These are phyloP conservation scores for Dicyrtoma fusca DNA, from an alignment of 2,888 invertebrate species.

Conservation along the genomic window DNA sequence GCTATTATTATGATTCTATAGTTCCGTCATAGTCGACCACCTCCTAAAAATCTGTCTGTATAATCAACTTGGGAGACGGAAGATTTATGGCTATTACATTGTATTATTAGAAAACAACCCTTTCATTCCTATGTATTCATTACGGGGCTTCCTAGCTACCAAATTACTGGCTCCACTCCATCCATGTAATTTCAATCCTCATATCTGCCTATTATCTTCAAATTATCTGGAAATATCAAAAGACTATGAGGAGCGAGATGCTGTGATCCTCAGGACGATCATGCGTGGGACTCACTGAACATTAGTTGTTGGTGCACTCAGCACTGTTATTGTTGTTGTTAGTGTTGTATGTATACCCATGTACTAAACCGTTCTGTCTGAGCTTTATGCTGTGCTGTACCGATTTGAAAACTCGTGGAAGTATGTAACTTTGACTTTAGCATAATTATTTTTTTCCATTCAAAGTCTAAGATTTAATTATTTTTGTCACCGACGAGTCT, in stretches of 20 bases:
- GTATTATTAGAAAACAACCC: conserved; percentile 28
- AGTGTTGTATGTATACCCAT: neutral
- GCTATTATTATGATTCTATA: neutral
- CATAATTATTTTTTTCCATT: neutral
- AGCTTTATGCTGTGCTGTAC: neutral
- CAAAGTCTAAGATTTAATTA: neutral
- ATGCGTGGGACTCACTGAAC: too few species aligned
- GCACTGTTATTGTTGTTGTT: too few species aligned
- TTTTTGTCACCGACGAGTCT: neutral
- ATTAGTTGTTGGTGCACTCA: too few species aligned
- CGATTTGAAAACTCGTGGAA: neutral
- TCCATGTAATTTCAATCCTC: conserved; percentile 14
- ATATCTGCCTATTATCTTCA: conserved; percentile 4
- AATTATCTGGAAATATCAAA: neutral
- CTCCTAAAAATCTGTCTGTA: conserved; percentile 6
- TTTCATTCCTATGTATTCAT: conserved; percentile 25
- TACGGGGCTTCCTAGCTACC: conserved; percentile 15
- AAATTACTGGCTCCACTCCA: conserved; percentile 23
- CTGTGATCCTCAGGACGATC: too few species aligned
- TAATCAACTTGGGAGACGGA: conserved; percentile 22
- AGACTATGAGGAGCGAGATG: too few species aligned
- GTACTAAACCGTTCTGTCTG: neutral
- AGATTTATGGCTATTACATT: conserved; percentile 19
- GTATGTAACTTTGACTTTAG: neutral
- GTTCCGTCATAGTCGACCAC: conserved; percentile 2